These are phyloP conservation scores for Regulus satrapa DNA, from an alignment of 2,113 vertebrate genomes.

Conservation along the genomic window DNA sequence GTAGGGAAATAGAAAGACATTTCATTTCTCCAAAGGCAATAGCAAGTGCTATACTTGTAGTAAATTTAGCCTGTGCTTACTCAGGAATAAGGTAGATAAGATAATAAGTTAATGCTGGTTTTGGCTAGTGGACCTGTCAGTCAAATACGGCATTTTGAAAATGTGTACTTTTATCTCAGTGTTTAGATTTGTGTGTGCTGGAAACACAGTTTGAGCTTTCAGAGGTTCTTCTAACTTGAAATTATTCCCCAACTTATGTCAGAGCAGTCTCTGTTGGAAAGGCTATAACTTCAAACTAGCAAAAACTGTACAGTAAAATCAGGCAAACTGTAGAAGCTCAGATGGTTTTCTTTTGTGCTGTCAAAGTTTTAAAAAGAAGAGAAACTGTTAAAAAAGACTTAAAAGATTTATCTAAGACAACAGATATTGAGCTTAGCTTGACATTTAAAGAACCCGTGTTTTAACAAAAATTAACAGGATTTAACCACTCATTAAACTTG, in stretches of 20 bases:
- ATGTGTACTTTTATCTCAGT: not conserved
- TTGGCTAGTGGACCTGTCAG: not conserved
- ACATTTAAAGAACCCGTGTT: not conserved
- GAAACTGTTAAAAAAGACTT: not conserved
- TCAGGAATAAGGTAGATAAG: slow-evolving; percentile 17
- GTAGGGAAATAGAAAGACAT: not conserved
- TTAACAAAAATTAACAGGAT: not conserved
- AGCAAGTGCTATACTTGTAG: not conserved
- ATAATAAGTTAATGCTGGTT: not conserved
- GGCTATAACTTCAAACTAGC: not conserved
- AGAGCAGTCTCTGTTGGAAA: not conserved
- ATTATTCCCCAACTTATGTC: not conserved
- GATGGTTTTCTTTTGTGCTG: not conserved
- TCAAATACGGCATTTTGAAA: not conserved
- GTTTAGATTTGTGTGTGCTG: not conserved
- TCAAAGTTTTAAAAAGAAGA: not conserved
- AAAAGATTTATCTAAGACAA: not conserved
- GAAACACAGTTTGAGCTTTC: not conserved
- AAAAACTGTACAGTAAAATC: not conserved
- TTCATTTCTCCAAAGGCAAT: not conserved
- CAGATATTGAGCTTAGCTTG: not conserved
- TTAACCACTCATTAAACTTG: not conserved
- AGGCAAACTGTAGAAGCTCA: not conserved
- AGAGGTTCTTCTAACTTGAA: not conserved
- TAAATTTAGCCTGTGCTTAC: not conserved